Percentiles rank a stretch among this genome's conserved stretches.
Conservation (phyloP, 37 sponge, comb jelly and placozoan species). For the Crambe crambe region DNA sequence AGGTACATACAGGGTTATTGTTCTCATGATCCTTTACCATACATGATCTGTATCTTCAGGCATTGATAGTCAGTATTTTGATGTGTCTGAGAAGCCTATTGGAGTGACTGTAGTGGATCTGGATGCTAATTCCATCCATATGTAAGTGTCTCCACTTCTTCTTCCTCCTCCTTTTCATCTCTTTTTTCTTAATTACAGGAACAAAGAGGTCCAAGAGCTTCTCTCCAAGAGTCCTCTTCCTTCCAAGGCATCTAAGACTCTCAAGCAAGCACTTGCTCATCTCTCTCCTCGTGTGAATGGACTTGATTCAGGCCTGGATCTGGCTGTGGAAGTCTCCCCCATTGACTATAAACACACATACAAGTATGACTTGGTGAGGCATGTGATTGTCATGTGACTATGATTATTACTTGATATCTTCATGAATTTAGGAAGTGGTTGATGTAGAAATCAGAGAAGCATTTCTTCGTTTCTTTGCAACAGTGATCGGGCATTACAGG, state of each 20-base stretch:
- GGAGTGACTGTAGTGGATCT: constrained; percentile 83
- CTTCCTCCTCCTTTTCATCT: neutral
- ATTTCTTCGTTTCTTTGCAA: constrained; percentile 70
- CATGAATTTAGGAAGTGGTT: constrained; percentile 27
- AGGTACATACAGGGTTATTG: constrained; percentile 32
- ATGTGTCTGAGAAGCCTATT: constrained; percentile 56
- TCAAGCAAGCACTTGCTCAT: neutral
- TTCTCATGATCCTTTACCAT: neutral
- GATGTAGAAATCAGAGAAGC: constrained; percentile 78
- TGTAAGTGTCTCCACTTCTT: constrained; percentile 42
- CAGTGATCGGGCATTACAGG: constrained; percentile 61
- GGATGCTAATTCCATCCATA: constrained; percentile 58
- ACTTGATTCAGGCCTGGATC: constrained; percentile 58
- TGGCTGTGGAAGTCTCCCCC: constrained; percentile 84
- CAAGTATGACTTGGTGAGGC: constrained; percentile 52
- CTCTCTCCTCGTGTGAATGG: constrained; percentile 4
- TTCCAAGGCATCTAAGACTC: neutral
- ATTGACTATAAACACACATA: constrained; percentile 60
- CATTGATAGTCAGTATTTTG: constrained; percentile 84
- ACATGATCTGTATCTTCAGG: constrained; percentile 26
- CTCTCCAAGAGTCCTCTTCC: constrained; percentile 38
- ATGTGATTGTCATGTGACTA: constrained; percentile 4
- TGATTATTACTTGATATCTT: neutral
- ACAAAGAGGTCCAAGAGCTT: constrained; percentile 36
- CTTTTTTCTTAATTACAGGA: constrained; percentile 21